Base-by-base conservation (phyloP, 2,113 vertebrate species). In the Eulemur rufifrons region DNA sequence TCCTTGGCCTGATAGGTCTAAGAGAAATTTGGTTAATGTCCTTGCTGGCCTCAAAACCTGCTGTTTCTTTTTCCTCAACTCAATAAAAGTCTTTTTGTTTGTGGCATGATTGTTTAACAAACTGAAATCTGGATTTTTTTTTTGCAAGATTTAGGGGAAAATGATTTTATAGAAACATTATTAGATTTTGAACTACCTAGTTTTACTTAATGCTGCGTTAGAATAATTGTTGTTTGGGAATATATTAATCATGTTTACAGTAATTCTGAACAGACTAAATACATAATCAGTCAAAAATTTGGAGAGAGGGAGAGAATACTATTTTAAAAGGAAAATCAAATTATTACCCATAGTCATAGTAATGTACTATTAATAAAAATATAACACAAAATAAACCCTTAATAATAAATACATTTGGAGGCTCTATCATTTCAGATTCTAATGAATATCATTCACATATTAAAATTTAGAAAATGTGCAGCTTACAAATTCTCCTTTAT, bases 261-360 rank as follows among this genome's bases (percentile, higher is more conserved):
- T 89, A 90, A 89, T 95, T 96, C 69, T 96, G 94, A 97, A 91
- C 6, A 80, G 89, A 94, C 29, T 77, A 90, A 81, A 84, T 27
- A 29, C 6, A 52, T 89, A n/a, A 71, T 56, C 68, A 50, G 10
- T 68, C 12, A 61, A 59, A 97, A 83, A 66, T 5, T 18, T 39
- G 82, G 37, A 9, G 45, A 80, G 9, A 15, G 25, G 52, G 84
- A 91, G 61, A 78, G 61, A 97, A 89, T 93, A 3, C 50, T 94
- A 54, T 89, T 71, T 87, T 92, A 69, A 76, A 96, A 89, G 25
- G 21, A 97, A 93, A 83, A 83, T 59, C 64, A 96, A 91, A 47
- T 93, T 52, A 81, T 91, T 93, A 87, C 37, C 4, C 25, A 32
- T 32, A 81, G 8, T 91, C 94, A 89, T 84, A 64, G n/a, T 88